Base-by-base conservation (phyloP, 2,797 vertebrate genomes). In the Scarus forsteni region DNA sequence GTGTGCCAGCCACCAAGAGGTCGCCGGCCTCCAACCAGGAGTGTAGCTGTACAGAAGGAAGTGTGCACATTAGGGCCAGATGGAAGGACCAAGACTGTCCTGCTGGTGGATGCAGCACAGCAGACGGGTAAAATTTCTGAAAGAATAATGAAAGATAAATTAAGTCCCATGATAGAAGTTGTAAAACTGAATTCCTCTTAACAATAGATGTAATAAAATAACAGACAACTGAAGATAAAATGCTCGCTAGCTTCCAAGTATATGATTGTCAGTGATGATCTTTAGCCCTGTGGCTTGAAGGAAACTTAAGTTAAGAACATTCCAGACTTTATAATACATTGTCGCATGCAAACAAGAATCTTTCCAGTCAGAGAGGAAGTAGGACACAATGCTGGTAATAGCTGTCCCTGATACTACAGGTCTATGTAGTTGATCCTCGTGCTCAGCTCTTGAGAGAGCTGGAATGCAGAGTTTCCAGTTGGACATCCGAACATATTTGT, bases 31-130 rank as follows among this genome's bases (percentile, higher is more conserved):
- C 94, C 96, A 43, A 96, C 96, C 87, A 96, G 97, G 87, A 98
- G 92, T 65, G 95, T 98, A 0, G 97, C 97, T 11, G 95, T 96
- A 68, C 98, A 99, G 84, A 99, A 99, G 86, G 98, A 99, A 89
- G 96, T 96, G n/a, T 95, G 94, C 77, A 95, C 96, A 27, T 85
- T 96, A 15, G 97, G 96, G 50, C 96, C 96, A n/a, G 97, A 98
- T 84, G 95, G 92, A 54, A 94, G 96, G 80, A 95, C 95, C 60
- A 98, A 96, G 92, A 96, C 96, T 2, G 95, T 99, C 73, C 93
- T 98, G 80, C 91, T 99, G 80, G 97, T 99, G 80, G 98, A 99
- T 76, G 98, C 98, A 13, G 96, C 97, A 15, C 92, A 92, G 74
- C 92, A 92, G 77, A 92, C 91, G 0, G 92, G 92, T 92, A 77